Evolutionary conservation across 2,797 vertebrate genomes (phyloP), one percentile per base, ranked within the genome.

Genomic region (Artibeus lituratus): DNA sequence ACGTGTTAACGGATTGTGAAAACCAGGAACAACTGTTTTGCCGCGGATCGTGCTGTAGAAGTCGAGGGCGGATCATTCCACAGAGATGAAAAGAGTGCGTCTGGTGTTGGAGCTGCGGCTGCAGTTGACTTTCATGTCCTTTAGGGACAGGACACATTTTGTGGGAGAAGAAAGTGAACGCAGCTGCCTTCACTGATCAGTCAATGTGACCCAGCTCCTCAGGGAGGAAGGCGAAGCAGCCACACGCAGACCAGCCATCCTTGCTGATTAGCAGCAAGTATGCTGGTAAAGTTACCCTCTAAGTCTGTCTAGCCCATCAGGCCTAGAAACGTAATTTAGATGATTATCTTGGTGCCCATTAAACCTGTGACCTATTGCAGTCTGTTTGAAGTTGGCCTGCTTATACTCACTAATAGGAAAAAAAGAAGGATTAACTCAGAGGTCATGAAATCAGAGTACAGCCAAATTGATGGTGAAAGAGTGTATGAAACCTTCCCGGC

Each of bases 301-400:
- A 97, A 98, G 97, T 98, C 98, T 99, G 98, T 99, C 98, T 98
- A 96, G 97, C 96, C 98, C 98, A 98, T 99, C 99, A 99, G 98
- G 95, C 97, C 97, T 98, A 98, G 97, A 98, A 98, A 98, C 98
- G 98, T 99, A 99, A 99, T 99, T 99, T 98, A 99, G 98, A 99
- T 99, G 98, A 99, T 99, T 99, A 98, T 99, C 98, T 98, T 84
- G 90, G 87, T 97, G 97, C 98, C 98, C 97, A 98, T 98, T 98
- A 98, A 98, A 98, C 98, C 98, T 98, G 98, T 99, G 98, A 99
- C 98, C 98, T 97, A 96, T 96, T 57, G 62, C 96, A 98, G 97
- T 97, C 97, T 94, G 98, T 99, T 99, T 99, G 99, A 99, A 99
- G 99, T 99, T 96, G 95, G 98, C 98, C 98, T 98, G 98, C 98